phyloP scores from a whole-genome alignment of 2,888 invertebrate species.

The Mantis religiosa region DNA sequence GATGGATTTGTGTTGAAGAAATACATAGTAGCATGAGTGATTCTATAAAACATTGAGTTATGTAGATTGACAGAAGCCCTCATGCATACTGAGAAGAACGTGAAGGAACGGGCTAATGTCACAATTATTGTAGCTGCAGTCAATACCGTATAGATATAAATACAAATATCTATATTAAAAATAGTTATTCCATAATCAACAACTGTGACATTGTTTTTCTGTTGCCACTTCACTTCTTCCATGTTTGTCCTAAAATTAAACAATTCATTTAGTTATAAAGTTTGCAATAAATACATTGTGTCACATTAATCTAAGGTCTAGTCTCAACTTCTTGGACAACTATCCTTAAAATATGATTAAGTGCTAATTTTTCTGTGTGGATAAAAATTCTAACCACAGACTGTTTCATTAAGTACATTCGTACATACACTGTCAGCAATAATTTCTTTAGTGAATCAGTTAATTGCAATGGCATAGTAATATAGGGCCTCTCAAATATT shows the following conservation, averaged over 20 bases:
- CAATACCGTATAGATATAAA: constrained; percentile 46
- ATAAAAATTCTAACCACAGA: too few relatives aligned
- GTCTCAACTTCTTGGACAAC: too few relatives aligned
- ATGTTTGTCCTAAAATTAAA: background rate
- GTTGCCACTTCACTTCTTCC: background rate
- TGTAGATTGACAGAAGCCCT: constrained; percentile 52
- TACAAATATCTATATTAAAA: constrained; percentile 14
- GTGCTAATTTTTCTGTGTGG: too few relatives aligned
- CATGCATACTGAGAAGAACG: constrained; percentile 39
- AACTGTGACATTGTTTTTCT: background rate
- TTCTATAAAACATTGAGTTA: constrained; percentile 50
- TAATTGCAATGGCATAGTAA: too few relatives aligned
- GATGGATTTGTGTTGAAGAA: constrained; percentile 82
- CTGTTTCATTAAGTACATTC: too few relatives aligned
- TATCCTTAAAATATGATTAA: too few relatives aligned
- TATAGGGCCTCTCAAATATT: too few relatives aligned
- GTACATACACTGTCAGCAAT: too few relatives aligned
- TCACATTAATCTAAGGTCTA: too few relatives aligned
- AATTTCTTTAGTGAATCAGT: too few relatives aligned
- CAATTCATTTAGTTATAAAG: too few relatives aligned
- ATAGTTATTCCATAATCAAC: background rate
- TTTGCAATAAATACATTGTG: background rate
- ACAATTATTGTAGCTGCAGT: constrained; percentile 47
- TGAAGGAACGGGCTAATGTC: constrained; percentile 22
- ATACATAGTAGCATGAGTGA: constrained; percentile 55